These are phyloP conservation scores for Parazoanthus atlanticus DNA, from an alignment of 92 coral and sea anemone species.

Conservation along the genomic window DNA sequence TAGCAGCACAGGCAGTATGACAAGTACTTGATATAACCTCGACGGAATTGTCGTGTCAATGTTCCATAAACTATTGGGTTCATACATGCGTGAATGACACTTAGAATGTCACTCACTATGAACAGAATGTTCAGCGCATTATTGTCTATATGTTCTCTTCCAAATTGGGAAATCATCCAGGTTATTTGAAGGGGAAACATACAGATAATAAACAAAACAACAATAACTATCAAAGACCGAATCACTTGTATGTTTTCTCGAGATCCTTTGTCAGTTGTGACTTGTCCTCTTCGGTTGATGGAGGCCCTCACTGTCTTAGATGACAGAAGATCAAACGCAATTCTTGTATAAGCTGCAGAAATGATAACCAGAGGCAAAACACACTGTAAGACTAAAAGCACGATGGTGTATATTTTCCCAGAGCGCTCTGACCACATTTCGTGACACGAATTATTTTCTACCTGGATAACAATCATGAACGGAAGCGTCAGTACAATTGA, in stretches of 20 bases:
- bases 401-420: neutral
- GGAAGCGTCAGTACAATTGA: slow-evolving; percentile 8
- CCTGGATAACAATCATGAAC: neutral
- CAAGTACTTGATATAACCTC: slow-evolving; percentile 19
- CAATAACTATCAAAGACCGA: slow-evolving; percentile 19
- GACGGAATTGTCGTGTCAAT: slow-evolving; percentile 21
- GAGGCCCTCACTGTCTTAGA: slow-evolving; percentile 8
- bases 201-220: slow-evolving; percentile 14
- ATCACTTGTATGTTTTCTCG: slow-evolving; percentile 34
- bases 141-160: neutral
- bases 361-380: neutral
- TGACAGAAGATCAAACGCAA: slow-evolving; percentile 15
- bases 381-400: slow-evolving; percentile 12
- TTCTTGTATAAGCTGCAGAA: slow-evolving; percentile 7
- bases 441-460: neutral
- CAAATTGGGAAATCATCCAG: neutral
- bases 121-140: neutral
- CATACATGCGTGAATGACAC: neutral
- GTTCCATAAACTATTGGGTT: slow-evolving; percentile 27
- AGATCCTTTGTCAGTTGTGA: slow-evolving; percentile 13
- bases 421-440: neutral
- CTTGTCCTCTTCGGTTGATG: slow-evolving; percentile 1
- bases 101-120: neutral
- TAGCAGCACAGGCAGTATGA: slow-evolving; percentile 1
- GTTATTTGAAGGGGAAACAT: slow-evolving; percentile 19